A percentile compares a stretch with the other conserved stretches of the same genome.
These are phyloP conservation scores for Hetaerina titia DNA, from an alignment of 2,888 invertebrate genomes.

Conservation along the genomic window DNA sequence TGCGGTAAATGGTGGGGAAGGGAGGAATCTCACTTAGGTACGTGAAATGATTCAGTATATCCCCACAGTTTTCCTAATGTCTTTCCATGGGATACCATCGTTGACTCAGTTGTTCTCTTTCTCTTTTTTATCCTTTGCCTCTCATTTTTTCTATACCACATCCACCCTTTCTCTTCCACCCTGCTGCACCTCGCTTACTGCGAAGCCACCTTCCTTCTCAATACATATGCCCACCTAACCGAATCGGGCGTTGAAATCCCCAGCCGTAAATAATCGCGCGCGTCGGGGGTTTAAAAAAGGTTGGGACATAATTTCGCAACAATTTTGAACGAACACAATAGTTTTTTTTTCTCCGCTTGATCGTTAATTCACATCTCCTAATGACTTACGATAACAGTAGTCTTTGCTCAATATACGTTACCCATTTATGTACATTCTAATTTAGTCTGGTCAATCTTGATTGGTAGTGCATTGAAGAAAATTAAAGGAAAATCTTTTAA, in stretches of 20 bases:
- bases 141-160: neutral
- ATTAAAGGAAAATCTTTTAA: too few relatives aligned
- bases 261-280: neutral
- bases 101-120: too few relatives aligned
- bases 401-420: too few relatives aligned
- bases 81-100: too few relatives aligned
- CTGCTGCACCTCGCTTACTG: neutral
- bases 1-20: too few relatives aligned
- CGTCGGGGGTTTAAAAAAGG: neutral
- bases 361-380: neutral
- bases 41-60: too few relatives aligned
- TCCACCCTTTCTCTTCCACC: slow-evolving; percentile 34
- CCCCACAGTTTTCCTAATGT: too few relatives aligned
- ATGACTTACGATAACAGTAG: neutral
- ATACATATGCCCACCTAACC: slow-evolving; percentile 2
- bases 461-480: too few relatives aligned
- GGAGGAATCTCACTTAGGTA: too few relatives aligned
- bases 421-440: too few relatives aligned
- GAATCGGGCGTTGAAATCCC: slow-evolving; percentile 56
- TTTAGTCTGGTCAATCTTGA: too few relatives aligned
- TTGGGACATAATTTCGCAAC: neutral
- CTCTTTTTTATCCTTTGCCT: too few relatives aligned
- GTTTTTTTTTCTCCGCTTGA: neutral
- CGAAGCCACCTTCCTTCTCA: neutral
- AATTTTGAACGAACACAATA: neutral